Evolutionary conservation across 92 coral and sea anemone genomes (phyloP), one percentile per base, ranked within the genome.

Genomic region (Chrysogorgia sp.): DNA sequence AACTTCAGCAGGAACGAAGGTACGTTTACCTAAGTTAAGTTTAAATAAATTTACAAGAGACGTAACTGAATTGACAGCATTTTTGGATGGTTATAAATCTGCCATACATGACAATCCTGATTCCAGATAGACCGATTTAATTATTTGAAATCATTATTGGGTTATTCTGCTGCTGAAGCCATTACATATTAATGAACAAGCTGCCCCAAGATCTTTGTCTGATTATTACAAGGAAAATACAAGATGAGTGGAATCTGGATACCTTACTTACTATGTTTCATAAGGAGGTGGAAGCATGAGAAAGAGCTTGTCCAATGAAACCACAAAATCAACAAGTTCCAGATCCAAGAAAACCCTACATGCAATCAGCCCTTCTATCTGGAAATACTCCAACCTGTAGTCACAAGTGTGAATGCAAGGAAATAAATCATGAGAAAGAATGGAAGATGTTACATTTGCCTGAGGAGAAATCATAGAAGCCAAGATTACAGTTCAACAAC

Each of bases 361-460:
- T 12, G 12, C 43, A 37, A 37, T 37, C 43, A 37, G 12, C 43
- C 12, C 43, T 37, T 37, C 43, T 37, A 12, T 37, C 43, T 37
- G 43, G 43, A 5, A 5, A 37, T 37, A 37, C 43, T 12, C 43
- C 43, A 37, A 37, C 89, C 55, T 53, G 86, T 88, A 24, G 76
- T 89, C 23, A 89, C 88, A 20, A 75, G 81, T 59, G 63, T 43
- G 23, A 68, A 47, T 13, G 81, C 82, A 33, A 82, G 91, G 26
- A 90, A 65, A 49, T 76, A 81, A 40, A 66, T 74, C 67, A 81
- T 87, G 34, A 83, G 70, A 63, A 76, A 68, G 32, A 86, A 64
- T 63, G 89, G 89, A 55, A 75, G 84, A 74, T 75, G 88, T 67
- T 90, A 77, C 67, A 40, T 83, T 47, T 90, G 90, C 62, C 58